A percentile compares a stretch with the other conserved stretches of the same genome.
Conservation (phyloP, 2,888 invertebrate genomes). For the Drosophila dives region DNA sequence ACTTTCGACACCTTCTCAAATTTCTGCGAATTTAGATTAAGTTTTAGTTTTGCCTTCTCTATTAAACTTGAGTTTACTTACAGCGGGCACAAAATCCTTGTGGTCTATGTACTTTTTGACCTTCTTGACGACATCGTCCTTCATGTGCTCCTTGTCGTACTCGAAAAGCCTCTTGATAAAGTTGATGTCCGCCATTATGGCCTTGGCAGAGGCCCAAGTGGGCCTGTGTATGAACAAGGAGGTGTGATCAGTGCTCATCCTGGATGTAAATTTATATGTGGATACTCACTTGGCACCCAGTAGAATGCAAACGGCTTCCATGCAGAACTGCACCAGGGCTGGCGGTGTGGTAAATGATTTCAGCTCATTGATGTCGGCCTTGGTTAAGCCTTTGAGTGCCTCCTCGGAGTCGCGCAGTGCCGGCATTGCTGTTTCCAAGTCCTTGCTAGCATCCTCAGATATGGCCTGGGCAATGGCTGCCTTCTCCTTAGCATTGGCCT, state of each 20-base stretch:
- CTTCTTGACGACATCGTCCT: slow-evolving; percentile 90
- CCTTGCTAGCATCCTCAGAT: slow-evolving; percentile 95
- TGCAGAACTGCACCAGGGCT: slow-evolving; percentile 92
- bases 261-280: background rate
- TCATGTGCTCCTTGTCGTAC: slow-evolving; percentile 94
- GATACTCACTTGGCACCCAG: slow-evolving; percentile 90
- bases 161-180: slow-evolving; percentile 93
- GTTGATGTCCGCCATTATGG: slow-evolving; percentile 91
- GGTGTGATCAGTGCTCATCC: background rate
- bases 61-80: slow-evolving; percentile 63
- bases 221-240: slow-evolving; percentile 86
- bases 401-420: slow-evolving; percentile 93
- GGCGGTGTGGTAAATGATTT: slow-evolving; percentile 96
- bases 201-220: slow-evolving; percentile 94
- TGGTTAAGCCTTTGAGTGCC: slow-evolving; percentile 93
- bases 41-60: background rate
- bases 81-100: slow-evolving; percentile 93
- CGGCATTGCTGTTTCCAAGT: slow-evolving; percentile 94
- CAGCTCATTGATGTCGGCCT: slow-evolving; percentile 95
- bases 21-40: slow-evolving; percentile 81
- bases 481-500: slow-evolving; percentile 93
- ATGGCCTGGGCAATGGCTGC: slow-evolving; percentile 93
- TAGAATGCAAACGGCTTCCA: slow-evolving; percentile 96
- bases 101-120: slow-evolving; percentile 93
- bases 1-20: slow-evolving; percentile 95